phyloP scores from a whole-genome alignment of 2,888 invertebrate species.

The Balanococcus diminutus region DNA sequence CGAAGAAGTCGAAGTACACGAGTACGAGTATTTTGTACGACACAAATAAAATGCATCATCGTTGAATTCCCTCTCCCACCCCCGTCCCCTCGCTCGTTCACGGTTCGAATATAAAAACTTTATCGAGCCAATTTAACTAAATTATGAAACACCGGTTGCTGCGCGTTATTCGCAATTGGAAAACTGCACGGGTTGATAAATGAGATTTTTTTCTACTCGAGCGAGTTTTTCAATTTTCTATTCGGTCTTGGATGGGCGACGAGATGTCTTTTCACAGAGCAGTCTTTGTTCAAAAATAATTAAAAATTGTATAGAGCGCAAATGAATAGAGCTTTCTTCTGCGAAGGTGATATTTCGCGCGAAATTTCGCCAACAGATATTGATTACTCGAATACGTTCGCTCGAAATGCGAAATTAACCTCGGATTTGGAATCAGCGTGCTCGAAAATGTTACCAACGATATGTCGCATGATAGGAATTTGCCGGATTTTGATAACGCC shows the following conservation, averaged over 20 bases:
- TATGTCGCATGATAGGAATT: neutral
- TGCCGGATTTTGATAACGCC: neutral
- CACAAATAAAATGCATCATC: neutral
- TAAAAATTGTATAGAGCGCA: neutral
- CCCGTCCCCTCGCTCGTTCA: neutral
- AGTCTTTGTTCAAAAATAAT: neutral
- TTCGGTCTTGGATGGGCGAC: too few relatives aligned
- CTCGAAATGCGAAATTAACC: neutral
- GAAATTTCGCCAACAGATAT: neutral
- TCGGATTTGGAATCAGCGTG: neutral
- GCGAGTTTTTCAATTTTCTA: slow-evolving; percentile 4
- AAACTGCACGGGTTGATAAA: neutral
- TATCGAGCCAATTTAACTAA: slow-evolving; percentile 26
- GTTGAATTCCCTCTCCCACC: neutral
- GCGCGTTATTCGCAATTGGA: neutral
- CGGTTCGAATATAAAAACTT: neutral
- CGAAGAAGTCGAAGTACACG: too few relatives aligned
- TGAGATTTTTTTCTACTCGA: neutral
- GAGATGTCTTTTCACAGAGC: too few relatives aligned
- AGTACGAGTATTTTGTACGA: too few relatives aligned
- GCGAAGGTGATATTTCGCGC: neutral
- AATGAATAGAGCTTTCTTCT: neutral
- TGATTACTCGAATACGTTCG: neutral
- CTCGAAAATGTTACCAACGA: neutral
- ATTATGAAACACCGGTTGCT: neutral